phyloP scores from a whole-genome alignment of 2,113 vertebrate species.

The Chaetodon trifascialis region DNA sequence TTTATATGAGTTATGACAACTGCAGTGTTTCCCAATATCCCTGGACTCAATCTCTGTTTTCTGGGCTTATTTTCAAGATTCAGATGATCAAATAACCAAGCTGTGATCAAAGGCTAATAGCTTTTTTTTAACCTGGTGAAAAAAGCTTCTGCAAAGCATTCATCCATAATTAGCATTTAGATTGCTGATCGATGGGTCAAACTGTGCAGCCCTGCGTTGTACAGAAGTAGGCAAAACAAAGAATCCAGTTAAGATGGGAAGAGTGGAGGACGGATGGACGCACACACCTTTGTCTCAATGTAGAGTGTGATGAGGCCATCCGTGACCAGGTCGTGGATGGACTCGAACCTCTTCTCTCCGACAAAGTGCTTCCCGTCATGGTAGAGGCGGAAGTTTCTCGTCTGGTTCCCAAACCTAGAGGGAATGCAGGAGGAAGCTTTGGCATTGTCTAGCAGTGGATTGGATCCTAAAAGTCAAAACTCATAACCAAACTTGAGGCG shows the following conservation, averaged over 20 bases:
- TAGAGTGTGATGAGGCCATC: conserved; percentile 98
- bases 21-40: background rate
- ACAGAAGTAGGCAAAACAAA: too few relatives aligned
- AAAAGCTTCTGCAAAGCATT: background rate
- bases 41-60: background rate
- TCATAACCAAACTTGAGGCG: too few relatives aligned
- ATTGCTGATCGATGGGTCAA: background rate
- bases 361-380: conserved; percentile 99
- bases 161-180: conserved; percentile 1
- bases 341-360: conserved; percentile 98
- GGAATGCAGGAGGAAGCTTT: background rate
- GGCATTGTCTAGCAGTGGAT: too few relatives aligned
- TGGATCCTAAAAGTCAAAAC: background rate
- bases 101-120: background rate
- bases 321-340: conserved; percentile 96
- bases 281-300: conserved; percentile 91
- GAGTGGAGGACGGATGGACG: background rate
- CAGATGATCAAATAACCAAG: background rate
- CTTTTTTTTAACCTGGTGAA: background rate
- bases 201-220: too few relatives aligned
- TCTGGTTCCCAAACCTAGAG: conserved; percentile 94
- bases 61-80: background rate
- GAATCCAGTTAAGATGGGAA: background rate
- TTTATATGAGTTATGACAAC: conserved; percentile 24
- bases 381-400: conserved; percentile 97